Conservation (phyloP, 2,113 vertebrate species). For the Spilogale gracilis region DNA sequence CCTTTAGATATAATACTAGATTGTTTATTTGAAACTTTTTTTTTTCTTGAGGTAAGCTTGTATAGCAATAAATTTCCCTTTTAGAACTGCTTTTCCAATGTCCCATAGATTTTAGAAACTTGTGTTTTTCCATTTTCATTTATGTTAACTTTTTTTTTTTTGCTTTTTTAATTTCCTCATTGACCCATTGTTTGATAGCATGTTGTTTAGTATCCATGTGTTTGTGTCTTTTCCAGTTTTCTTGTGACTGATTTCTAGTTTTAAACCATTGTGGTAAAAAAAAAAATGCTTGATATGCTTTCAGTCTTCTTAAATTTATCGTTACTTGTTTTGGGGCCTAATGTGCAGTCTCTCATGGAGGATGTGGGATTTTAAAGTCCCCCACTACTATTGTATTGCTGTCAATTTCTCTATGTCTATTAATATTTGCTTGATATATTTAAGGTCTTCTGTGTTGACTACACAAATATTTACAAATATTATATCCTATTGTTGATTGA, state of each 20-base stretch:
- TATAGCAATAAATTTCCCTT: neutral
- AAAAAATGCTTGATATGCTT: neutral
- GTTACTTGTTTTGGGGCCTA: neutral
- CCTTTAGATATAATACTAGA: neutral
- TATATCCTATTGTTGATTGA: too few species aligned
- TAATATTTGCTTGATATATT: too few species aligned
- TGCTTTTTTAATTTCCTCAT: neutral
- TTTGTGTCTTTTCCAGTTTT: neutral
- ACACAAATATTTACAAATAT: too few species aligned
- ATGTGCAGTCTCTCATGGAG: neutral
- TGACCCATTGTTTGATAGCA: neutral
- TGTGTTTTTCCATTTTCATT: neutral
- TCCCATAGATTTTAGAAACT: neutral
- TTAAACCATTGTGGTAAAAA: neutral
- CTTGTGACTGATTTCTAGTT: neutral
- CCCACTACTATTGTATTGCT: too few species aligned
- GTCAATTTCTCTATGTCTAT: too few species aligned
- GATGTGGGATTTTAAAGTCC: neutral
- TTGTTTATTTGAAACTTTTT: neutral
- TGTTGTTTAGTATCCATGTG: neutral
- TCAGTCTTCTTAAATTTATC: neutral
- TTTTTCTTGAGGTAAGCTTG: neutral
- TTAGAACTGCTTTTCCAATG: neutral
- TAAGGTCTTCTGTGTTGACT: too few species aligned
- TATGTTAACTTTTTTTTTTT: neutral